Evolutionary conservation across 2,888 invertebrate species (phyloP), one percentile per base, ranked within the genome.

Genomic region (Cheilosia soror): DNA sequence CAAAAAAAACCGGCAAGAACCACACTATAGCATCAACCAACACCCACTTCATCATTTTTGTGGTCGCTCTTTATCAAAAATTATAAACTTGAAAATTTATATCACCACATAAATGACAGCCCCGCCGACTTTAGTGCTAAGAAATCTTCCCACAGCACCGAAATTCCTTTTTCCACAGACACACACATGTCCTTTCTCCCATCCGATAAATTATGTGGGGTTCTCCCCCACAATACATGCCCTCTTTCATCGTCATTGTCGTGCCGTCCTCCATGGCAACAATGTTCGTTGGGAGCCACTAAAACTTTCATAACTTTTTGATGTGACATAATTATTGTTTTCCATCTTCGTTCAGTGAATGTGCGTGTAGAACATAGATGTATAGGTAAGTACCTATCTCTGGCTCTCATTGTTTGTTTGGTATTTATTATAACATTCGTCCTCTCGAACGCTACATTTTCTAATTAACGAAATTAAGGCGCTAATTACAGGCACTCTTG

Each of bases 261-360:
- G n/a, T 20, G 25, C n/a, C 47, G 13, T 25, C 20, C 1, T n/a
- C 31, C 13, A 63, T 55, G 58, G 58, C 49, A 85, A 80, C 79
- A 84, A 75, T 79, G 75, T 84, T 58, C 55, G 80, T 80, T 76
- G 76, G 80, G 84, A 55, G 85, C 77, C 85, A 85, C 62, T 77
- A 77, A 81, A 85, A 85, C 76, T 85, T 81, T 85, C 76, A 77
- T 77, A 81, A 81, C 85, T 85, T 85, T 85, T 76, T 77, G 76
- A 77, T 85, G 81, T 81, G 85, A 81, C 76, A 81, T 85, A 85
- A 81, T 85, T 85, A 85, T 80, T 85, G 81, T 77, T 76, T 69
- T 66, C 66, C 85, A 81, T 85, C 76, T 77, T 79, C 40, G 9
- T 76, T 68, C 44, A 25, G 13, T 27, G 42, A 42, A 27, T 42